Base-by-base conservation (phyloP, 1,140 invertebrate species). In the Papilio machaon region DNA sequence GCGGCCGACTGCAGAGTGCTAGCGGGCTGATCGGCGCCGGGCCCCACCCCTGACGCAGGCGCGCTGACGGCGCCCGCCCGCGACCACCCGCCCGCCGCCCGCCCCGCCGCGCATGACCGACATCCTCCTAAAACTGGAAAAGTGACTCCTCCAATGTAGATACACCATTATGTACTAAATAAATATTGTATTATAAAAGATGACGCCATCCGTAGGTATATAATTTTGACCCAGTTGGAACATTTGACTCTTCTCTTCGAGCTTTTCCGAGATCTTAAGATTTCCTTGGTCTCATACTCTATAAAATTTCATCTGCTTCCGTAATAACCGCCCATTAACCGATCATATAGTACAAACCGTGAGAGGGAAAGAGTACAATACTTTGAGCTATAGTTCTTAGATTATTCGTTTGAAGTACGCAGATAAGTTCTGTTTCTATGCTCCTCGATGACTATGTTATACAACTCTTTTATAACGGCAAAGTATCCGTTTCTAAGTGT, bases 81-180 rank as follows among this genome's bases (percentile, higher is more conserved):
- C 90, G 47, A 80, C 92, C 90, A 43, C 80, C 92, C 49, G 49
- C 49, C 80, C 79, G 89, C 58, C 76, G 43, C 84, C 17, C 23
- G 82, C 81, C 73, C 85, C 86, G 90, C 47, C 80, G 92, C 93
- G 92, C 93, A 93, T 92, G 93, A 91, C 90, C 91, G 89, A 94
- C 92, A 93, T 93, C 92, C 92, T 93, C 93, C 90, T 86, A 91
- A 93, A 93, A 93, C 88, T 94, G 88, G 91, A 93, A 93, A 93
- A 94, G 93, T 91, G 93, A 94, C 93, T 94, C 93, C 93, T 94
- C 91, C 92, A 91, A 90, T 86, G 88, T 91, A 94, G 90, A 92
- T 93, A 94, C 86, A 91, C 88, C 88, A 91, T 92, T 94, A 93
- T 93, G 87, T 94, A 92, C 88, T 92, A 94, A 91, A 93, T 92